A percentile compares a stretch with the other conserved stretches of the same genome.
phyloP scores from a whole-genome alignment of 2,888 invertebrate genomes.

The Xylota sylvarum region DNA sequence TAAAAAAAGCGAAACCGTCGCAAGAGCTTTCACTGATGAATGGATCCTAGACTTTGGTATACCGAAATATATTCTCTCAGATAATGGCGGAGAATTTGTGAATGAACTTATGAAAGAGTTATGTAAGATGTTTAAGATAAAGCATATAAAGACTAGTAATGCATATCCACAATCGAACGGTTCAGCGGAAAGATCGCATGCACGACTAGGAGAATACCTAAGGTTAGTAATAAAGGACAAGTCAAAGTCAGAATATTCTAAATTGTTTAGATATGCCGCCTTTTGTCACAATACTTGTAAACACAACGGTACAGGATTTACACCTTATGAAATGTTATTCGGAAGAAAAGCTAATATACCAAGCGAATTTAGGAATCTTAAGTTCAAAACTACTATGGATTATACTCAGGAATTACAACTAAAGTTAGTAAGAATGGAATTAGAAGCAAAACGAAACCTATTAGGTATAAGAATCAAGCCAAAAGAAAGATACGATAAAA shows the following conservation, averaged over 20 bases:
- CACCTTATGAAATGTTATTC: background rate
- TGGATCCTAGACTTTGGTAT: background rate
- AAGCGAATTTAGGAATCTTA: conserved; percentile 9
- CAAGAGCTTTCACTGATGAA: conserved; percentile 8
- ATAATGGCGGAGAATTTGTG: background rate
- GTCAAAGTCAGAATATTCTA: background rate
- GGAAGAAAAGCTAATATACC: conserved; percentile 22
- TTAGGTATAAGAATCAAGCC: background rate
- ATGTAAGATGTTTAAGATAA: background rate
- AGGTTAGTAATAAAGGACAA: background rate
- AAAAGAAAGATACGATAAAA: conserved; percentile 14
- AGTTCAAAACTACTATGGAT: conserved; percentile 23
- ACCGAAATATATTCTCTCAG: background rate
- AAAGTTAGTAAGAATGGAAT: conserved; percentile 4
- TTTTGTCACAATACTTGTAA: background rate
- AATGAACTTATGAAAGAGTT: background rate
- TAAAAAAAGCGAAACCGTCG: conserved; percentile 20
- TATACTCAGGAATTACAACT: conserved; percentile 36
- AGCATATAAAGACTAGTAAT: background rate
- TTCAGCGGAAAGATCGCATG: conserved; percentile 2
- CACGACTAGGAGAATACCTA: background rate
- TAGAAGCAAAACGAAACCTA: background rate
- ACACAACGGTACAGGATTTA: background rate
- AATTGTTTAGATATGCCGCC: background rate
- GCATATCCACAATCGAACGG: background rate